Percentiles rank a stretch among this genome's conserved stretches.
Evolutionary conservation across 2,113 vertebrate genomes (phyloP).

Genomic region (Alosa alosa): DNA sequence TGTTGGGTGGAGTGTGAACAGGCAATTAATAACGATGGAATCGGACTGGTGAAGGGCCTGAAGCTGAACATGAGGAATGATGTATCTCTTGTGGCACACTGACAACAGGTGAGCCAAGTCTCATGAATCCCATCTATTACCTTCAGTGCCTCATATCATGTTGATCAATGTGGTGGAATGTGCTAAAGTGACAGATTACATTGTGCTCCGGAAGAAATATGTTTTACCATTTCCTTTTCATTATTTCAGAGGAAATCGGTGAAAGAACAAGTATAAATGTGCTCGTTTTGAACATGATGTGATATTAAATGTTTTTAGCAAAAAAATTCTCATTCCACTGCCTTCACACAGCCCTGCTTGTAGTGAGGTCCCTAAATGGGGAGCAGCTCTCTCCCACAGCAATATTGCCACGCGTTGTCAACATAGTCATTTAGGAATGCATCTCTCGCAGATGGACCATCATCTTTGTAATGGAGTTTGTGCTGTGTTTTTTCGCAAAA

Average conservation of each 20-base stretch:
- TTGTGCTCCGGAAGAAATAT: slow-evolving; percentile 7
- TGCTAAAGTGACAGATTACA: slow-evolving; percentile 21
- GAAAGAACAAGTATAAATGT: slow-evolving; percentile 6
- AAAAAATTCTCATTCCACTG: background rate
- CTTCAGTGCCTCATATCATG: slow-evolving; percentile 38
- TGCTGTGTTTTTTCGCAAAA: slow-evolving; percentile 21
- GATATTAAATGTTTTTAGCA: background rate
- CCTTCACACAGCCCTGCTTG: background rate
- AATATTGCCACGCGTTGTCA: slow-evolving; percentile 36
- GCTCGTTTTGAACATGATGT: slow-evolving; percentile 10
- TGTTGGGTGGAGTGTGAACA: slow-evolving; percentile 25
- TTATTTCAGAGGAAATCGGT: slow-evolving; percentile 6
- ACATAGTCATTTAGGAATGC: slow-evolving; percentile 41
- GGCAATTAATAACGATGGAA: slow-evolving; percentile 49
- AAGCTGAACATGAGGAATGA: slow-evolving; percentile 60
- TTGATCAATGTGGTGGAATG: slow-evolving; percentile 36
- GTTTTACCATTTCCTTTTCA: background rate
- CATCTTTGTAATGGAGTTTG: slow-evolving; percentile 54
- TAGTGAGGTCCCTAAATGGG: slow-evolving; percentile 6
- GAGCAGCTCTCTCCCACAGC: slow-evolving; percentile 10
- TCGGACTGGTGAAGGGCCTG: slow-evolving; percentile 59
- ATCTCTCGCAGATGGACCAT: slow-evolving; percentile 42
- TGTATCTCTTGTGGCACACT: slow-evolving; percentile 59
- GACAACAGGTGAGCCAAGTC: slow-evolving; percentile 60
- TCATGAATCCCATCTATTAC: slow-evolving; percentile 59